These are phyloP conservation scores for Diaprepes abbreviatus DNA, from an alignment of 2,888 invertebrate species.

Conservation along the genomic window DNA sequence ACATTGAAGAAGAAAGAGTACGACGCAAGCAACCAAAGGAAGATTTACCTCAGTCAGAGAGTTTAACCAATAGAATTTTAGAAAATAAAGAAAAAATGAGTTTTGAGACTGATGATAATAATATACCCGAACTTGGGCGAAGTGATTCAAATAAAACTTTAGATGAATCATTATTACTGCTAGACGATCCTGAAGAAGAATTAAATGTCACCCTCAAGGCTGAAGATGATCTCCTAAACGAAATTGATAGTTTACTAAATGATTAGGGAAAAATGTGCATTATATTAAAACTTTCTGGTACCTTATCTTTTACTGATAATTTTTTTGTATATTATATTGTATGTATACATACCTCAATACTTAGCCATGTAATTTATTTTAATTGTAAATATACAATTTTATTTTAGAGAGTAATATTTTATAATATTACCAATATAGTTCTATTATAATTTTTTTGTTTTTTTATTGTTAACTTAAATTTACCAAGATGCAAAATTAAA, in stretches of 20 bases:
- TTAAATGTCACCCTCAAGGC: slow-evolving; percentile 59
- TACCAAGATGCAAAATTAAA: no score
- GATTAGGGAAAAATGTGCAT: slow-evolving; percentile 50
- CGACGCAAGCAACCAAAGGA: background rate
- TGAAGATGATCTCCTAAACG: slow-evolving; percentile 66
- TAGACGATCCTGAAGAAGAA: slow-evolving; percentile 63
- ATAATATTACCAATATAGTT: no score
- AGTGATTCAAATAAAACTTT: slow-evolving; percentile 52
- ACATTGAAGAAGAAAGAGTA: background rate
- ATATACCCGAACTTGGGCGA: slow-evolving; percentile 6
- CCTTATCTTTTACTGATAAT: background rate
- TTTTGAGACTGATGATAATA: slow-evolving; percentile 29
- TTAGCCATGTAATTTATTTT: no score
- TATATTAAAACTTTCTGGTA: background rate
- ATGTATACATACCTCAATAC: background rate
- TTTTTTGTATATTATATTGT: background rate
- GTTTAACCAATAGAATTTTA: no score
- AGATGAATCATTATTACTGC: slow-evolving; percentile 61
- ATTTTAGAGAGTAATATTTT: no score
- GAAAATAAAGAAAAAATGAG: no score
- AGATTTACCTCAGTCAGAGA: background rate
- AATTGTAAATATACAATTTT: no score
- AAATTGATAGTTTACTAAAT: slow-evolving; percentile 66
- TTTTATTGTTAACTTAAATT: no score
- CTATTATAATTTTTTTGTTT: no score